Evolutionary conservation across 2,797 vertebrate genomes (phyloP).

Genomic region (Gadopsis bispinosus): DNA sequence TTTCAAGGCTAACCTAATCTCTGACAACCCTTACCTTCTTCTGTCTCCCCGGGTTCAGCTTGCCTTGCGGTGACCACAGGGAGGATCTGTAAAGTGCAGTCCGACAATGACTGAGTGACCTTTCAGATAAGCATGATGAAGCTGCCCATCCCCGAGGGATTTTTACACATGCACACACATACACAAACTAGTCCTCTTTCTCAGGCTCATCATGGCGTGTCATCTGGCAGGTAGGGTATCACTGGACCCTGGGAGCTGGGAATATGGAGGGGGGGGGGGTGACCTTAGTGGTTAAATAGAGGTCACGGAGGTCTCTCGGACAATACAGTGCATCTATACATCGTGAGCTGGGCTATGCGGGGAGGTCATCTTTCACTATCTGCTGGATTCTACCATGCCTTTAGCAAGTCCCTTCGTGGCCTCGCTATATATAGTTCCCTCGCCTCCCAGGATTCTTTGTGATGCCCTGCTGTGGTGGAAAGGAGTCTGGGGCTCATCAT

Average conservation of each 20-base stretch:
- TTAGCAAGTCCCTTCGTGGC: slow-evolving; percentile 53
- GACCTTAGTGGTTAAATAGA: slow-evolving; percentile 72
- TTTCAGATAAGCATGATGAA: slow-evolving; percentile 81
- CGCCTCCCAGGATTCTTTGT: slow-evolving; percentile 68
- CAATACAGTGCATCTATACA: slow-evolving; percentile 72
- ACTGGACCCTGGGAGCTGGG: slow-evolving; percentile 56
- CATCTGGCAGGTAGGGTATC: slow-evolving; percentile 84
- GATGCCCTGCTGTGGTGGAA: slow-evolving; percentile 69
- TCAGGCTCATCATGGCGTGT: slow-evolving; percentile 74
- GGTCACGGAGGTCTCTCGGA: slow-evolving; percentile 74
- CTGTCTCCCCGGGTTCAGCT: slow-evolving; percentile 61
- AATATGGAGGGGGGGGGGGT: slow-evolving; percentile 61
- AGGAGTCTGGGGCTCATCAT: slow-evolving; percentile 77
- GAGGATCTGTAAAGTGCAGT: slow-evolving; percentile 65
- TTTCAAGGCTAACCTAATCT: slow-evolving; percentile 18
- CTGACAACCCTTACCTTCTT: slow-evolving; percentile 24
- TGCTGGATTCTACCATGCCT: slow-evolving; percentile 65
- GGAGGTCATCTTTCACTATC: slow-evolving; percentile 77
- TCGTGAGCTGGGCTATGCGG: slow-evolving; percentile 32
- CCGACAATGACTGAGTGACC: slow-evolving; percentile 83
- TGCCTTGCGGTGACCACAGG: slow-evolving; percentile 56
- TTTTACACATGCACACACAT: slow-evolving; percentile 70
- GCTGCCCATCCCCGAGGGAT: slow-evolving; percentile 76
- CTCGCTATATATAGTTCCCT: slow-evolving; percentile 68
- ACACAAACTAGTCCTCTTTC: slow-evolving; percentile 65